Conservation (phyloP, 53 echinoderm and acorn worm genomes). For the Luidia sarsii region DNA sequence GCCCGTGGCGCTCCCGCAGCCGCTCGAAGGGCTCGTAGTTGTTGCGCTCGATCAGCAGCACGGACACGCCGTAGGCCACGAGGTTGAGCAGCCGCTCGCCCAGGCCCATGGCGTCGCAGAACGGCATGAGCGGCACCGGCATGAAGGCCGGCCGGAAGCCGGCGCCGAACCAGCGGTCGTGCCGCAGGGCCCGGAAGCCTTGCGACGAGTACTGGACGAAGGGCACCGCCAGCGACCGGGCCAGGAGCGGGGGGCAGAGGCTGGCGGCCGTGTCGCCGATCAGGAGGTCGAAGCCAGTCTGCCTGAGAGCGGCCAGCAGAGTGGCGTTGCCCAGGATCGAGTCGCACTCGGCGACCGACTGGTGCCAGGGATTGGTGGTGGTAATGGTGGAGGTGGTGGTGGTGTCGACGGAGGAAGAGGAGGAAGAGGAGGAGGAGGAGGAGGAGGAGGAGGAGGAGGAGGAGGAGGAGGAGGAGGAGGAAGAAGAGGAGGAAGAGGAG, state of each 20-base stretch:
- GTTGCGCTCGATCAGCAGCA: background rate
- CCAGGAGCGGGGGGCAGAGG: too few species aligned
- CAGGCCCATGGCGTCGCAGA: constrained; percentile 28
- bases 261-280: constrained; percentile 29
- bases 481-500: too few species aligned
- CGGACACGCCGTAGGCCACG: background rate
- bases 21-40: background rate
- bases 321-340: constrained; percentile 14
- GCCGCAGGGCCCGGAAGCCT: background rate
- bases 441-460: too few species aligned
- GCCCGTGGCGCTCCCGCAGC: background rate
- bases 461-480: too few species aligned
- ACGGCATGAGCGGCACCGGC: background rate
- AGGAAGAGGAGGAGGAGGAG: too few species aligned
- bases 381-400: background rate
- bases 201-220: background rate
- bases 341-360: constrained; percentile 9
- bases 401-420: too few species aligned
- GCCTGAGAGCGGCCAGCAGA: background rate
- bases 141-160: constrained; percentile 24
- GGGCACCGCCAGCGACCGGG: too few species aligned
- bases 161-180: constrained; percentile 15
- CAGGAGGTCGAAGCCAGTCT: background rate
- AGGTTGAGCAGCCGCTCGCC: background rate
- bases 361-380: background rate